Evolutionary conservation across 2,888 invertebrate genomes (phyloP), one percentile per base, ranked within the genome.

Genomic region (Lasioglossum morio): DNA sequence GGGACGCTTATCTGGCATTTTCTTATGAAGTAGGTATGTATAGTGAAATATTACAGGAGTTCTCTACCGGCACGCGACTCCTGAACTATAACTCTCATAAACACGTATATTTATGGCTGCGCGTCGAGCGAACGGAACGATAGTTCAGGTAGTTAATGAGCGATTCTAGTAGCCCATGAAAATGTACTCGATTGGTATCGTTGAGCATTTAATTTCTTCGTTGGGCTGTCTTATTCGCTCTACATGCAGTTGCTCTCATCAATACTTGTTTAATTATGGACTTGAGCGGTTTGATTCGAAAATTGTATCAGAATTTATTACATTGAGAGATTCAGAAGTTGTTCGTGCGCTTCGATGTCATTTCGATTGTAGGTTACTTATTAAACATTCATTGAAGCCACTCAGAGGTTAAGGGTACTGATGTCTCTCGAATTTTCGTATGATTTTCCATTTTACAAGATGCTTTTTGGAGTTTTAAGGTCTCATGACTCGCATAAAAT

Each of bases 31-130:
- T 16, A 46, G 46, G 46, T 66, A 43, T 23, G 34, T 1, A 1
- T 23, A 19, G 7, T 23, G n/a, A 80, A 37, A 46, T 77, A 79
- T 63, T 72, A 4, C 37, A 66, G 12, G 23, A 40, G 10, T 27
- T 72, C 27, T 23, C 8, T 34, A 16, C 34, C 23, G 37, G 27
- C 81, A 73, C 77, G 77, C 63, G 77, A 77, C 7, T 46, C n/a
- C 34, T 57, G 7, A 73, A 72, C 63, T 53, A 60, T 63, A 57
- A 43, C 16, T 30, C n/a, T 16, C 14, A 16, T 27, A 3, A 77
- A 30, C 46, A 12, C 37, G 57, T 66, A 27, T 57, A 10, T 76
- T 76, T 80, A 85, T 84, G 84, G 85, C 85, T 73, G 72, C 27
- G 69, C 16, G 27, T 10, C 10, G n/a, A 34, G 48, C 30, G 57